Base-by-base conservation (phyloP, 2,888 invertebrate genomes). In the Tetrapedia diversipes region DNA sequence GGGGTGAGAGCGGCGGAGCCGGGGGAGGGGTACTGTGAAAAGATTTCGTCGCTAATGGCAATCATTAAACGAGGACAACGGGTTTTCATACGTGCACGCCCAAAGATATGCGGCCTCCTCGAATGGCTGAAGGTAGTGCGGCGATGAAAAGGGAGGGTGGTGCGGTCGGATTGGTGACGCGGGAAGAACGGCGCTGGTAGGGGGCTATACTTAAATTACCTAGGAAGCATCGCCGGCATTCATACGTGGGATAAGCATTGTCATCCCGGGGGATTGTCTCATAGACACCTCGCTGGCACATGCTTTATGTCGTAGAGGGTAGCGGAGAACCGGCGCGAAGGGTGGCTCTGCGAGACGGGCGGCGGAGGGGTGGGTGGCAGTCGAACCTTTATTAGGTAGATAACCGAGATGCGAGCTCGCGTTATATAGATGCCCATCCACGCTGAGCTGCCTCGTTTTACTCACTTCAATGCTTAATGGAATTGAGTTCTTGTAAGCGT, bases 401-500 rank as follows among this genome's bases (percentile, higher is more conserved):
- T 89, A 89, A 89, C 87, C 88, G 89, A 87, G 88, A 87, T 89
- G 88, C 86, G 88, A 86, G 84, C 76, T 72, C n/a, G 76, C 79
- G 81, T 82, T 87, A 87, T 86, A 87, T 87, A 82, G 84, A 80
- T 86, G 86, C 84, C 87, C 86, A 87, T 88, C 85, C 85, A 82
- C 87, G 82, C 73, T 75, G 79, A 86, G 83, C 86, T 85, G 83
- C 82, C 87, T 88, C 89, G 87, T 89, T 89, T 89, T 89, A 89
- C 86, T 89, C 89, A 89, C 87, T 88, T 89, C 87, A 88, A 89
- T 88, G 89, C 88, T 87, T 89, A 89, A 89, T 89, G 89, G 89
- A 89, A 89, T 88, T 88, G 89, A 88, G 87, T 88, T 89, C 87
- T 89, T 88, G 88, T 84, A 87, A 86, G 86, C 88, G 87, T 77